phyloP scores from a whole-genome alignment of 2,797 vertebrate genomes.

The Mionectes olivaceus region DNA sequence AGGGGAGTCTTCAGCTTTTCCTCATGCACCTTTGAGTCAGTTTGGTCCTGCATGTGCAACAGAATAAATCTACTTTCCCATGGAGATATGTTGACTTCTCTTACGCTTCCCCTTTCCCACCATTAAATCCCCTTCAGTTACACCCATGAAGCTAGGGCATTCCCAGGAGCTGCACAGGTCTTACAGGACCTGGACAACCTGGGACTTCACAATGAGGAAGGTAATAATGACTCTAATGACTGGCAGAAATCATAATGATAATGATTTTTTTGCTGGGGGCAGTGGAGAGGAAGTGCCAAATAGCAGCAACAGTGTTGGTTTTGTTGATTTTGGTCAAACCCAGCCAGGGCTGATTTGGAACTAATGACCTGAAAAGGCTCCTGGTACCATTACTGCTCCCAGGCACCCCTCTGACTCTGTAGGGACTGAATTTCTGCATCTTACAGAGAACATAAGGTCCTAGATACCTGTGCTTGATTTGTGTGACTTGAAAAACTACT shows the following conservation, averaged over 20 bases:
- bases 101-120: not conserved
- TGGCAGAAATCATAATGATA: not conserved
- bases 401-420: not conserved
- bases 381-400: not conserved
- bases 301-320: not conserved
- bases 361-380: conserved; percentile 2
- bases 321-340: not conserved
- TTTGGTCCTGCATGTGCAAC: not conserved
- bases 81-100: not conserved
- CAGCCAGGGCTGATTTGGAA: not conserved
- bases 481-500: not conserved
- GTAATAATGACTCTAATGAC: not conserved
- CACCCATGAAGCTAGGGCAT: not conserved
- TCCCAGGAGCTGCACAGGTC: not conserved
- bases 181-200: not conserved
- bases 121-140: not conserved
- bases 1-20: conserved; percentile 13
- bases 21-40: not conserved
- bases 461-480: conserved; percentile 9
- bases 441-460: not conserved
- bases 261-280: not conserved
- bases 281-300: not conserved
- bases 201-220: not conserved
- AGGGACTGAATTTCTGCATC: not conserved
- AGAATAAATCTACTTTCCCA: not conserved